phyloP scores from a whole-genome alignment of 2,113 vertebrate genomes.

The Jaculus jaculus region DNA sequence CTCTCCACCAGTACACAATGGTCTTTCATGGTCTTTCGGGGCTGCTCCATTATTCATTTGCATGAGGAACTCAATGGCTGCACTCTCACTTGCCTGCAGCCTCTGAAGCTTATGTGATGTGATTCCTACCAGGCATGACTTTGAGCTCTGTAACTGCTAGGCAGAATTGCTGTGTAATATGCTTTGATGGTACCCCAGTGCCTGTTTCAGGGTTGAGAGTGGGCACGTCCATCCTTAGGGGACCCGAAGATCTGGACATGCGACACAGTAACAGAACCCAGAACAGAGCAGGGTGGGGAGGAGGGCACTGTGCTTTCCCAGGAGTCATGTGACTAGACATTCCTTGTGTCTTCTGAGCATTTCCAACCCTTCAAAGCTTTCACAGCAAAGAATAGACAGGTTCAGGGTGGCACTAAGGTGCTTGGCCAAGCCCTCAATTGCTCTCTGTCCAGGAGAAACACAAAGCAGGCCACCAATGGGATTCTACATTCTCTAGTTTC shows the following conservation, averaged over 20 bases:
- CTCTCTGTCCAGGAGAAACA: not conserved
- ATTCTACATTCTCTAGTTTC: not conserved
- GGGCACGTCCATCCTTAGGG: conserved; percentile 3
- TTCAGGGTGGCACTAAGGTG: not conserved
- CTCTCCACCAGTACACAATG: not conserved
- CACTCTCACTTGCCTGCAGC: not conserved
- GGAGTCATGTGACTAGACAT: not conserved
- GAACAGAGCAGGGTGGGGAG: not conserved
- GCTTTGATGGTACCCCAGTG: conserved; percentile 70
- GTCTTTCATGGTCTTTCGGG: conserved; percentile 44
- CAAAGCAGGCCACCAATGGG: not conserved
- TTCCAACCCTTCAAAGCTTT: not conserved
- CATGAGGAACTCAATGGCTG: conserved; percentile 1
- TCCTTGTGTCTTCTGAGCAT: conserved; percentile 9
- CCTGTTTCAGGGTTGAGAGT: fast-evolving
- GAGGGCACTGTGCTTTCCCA: not conserved
- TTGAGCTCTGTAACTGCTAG: conserved; percentile 67
- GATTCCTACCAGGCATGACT: conserved; percentile 73
- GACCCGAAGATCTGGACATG: not conserved
- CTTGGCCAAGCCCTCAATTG: not conserved
- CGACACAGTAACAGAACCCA: not conserved
- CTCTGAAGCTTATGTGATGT: conserved; percentile 66
- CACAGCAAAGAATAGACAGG: not conserved
- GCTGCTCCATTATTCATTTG: conserved; percentile 76
- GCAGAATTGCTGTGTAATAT: conserved; percentile 69